Evolutionary conservation across 2,113 vertebrate species (phyloP).

Genomic region (Lepidothrix coronata): DNA sequence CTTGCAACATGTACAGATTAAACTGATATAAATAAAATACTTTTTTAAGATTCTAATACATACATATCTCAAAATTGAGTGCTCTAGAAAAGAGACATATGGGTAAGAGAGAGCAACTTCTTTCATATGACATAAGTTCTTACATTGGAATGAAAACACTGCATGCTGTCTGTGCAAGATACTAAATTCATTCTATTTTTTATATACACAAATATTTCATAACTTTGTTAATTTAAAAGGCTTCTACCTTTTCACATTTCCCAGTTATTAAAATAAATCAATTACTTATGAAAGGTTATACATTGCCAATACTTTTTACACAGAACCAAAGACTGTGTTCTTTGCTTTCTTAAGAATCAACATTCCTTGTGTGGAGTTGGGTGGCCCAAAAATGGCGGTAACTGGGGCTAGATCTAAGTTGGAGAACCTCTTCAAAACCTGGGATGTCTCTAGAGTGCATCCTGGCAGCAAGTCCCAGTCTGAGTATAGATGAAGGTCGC

Average conservation of each 20-base stretch:
- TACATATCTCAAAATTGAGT: neutral
- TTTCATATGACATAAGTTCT: neutral
- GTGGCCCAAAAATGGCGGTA: neutral
- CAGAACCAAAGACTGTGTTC: neutral
- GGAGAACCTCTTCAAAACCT: neutral
- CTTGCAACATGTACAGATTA: neutral
- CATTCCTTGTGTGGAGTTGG: neutral
- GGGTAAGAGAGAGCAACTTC: neutral
- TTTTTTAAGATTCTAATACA: neutral
- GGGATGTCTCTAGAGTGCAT: neutral
- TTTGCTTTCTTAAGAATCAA: neutral
- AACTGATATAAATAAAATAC: neutral
- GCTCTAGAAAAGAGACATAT: neutral
- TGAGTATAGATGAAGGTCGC: neutral
- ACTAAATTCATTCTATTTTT: neutral
- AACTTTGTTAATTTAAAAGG: neutral
- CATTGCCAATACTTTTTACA: neutral
- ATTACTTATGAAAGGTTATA: neutral
- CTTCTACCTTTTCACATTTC: neutral
- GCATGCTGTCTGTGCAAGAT: neutral
- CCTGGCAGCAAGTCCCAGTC: neutral
- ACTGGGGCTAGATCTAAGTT: neutral
- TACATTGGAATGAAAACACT: conserved; percentile 5
- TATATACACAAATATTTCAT: neutral
- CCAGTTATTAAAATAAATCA: conserved; percentile 18